Conservation (phyloP, 2,113 vertebrate species). For the Ophthalmolycus amberensis region DNA sequence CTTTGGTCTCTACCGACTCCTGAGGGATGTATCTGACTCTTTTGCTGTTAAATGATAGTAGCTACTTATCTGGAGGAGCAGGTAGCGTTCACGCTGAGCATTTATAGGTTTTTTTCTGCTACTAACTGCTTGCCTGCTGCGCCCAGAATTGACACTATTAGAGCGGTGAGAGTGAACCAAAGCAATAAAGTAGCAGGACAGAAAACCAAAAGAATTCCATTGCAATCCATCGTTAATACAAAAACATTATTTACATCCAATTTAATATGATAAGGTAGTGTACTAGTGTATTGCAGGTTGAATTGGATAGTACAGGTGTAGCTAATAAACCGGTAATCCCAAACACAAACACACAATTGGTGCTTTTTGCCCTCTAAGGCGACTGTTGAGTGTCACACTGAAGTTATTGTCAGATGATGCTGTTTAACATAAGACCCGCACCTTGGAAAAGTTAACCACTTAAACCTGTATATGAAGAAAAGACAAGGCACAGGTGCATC, state of each 20-base stretch:
- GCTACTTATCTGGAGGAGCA: background rate
- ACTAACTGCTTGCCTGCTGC: no score
- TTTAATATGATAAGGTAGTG: background rate
- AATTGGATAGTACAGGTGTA: background rate
- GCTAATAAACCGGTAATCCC: background rate
- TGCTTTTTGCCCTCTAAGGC: background rate
- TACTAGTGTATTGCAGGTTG: background rate
- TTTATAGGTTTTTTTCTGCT: background rate
- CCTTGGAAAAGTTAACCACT: background rate
- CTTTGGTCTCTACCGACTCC: background rate
- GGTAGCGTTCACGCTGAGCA: background rate
- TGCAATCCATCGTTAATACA: background rate
- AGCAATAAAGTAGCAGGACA: background rate
- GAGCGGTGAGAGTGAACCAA: background rate
- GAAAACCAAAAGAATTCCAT: background rate
- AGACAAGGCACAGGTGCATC: background rate
- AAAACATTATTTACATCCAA: background rate
- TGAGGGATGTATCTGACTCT: no score
- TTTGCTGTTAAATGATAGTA: background rate
- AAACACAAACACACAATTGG: background rate
- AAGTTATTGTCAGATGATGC: background rate
- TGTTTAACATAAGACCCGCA: no score
- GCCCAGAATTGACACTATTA: background rate
- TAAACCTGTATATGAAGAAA: background rate
- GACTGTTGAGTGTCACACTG: background rate